These are phyloP conservation scores for Parochlus steinenii DNA, from an alignment of 2,888 invertebrate genomes.

Conservation along the genomic window DNA sequence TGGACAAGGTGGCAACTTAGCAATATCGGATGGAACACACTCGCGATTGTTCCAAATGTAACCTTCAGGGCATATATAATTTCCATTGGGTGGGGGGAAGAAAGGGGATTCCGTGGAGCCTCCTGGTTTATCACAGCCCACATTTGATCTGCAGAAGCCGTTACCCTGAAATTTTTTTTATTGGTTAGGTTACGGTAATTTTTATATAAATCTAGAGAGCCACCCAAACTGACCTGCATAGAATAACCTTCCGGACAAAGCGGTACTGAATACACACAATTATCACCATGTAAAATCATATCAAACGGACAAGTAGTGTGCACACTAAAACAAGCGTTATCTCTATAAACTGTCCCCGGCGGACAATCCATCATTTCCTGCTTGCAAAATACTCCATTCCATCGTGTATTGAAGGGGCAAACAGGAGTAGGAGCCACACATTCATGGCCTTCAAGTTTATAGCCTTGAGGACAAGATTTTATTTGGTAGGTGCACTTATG, in stretches of 20 bases:
- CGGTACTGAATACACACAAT: neutral
- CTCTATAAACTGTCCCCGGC: neutral
- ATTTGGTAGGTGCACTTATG: slow-evolving; percentile 4
- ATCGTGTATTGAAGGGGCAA: slow-evolving; percentile 1
- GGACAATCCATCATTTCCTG: slow-evolving; percentile 1
- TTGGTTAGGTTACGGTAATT: neutral
- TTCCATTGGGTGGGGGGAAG: no score
- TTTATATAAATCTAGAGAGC: neutral
- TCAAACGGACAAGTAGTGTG: neutral
- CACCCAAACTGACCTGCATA: no score
- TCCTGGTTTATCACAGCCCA: no score
- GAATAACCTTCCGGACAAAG: neutral
- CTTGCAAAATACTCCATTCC: slow-evolving; percentile 1
- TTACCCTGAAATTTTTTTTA: no score
- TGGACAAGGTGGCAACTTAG: neutral
- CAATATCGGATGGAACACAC: neutral
- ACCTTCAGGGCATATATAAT: slow-evolving; percentile 5
- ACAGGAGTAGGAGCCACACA: neutral
- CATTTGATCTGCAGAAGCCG: no score
- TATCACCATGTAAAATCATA: neutral
- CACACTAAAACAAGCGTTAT: slow-evolving; percentile 3
- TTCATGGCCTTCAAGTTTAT: neutral
- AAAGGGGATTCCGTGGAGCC: no score
- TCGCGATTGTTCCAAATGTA: neutral
- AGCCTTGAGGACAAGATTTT: slow-evolving; percentile 4